These are phyloP conservation scores for Temnothorax ravouxi DNA, from an alignment of 2,888 invertebrate species.

Conservation along the genomic window DNA sequence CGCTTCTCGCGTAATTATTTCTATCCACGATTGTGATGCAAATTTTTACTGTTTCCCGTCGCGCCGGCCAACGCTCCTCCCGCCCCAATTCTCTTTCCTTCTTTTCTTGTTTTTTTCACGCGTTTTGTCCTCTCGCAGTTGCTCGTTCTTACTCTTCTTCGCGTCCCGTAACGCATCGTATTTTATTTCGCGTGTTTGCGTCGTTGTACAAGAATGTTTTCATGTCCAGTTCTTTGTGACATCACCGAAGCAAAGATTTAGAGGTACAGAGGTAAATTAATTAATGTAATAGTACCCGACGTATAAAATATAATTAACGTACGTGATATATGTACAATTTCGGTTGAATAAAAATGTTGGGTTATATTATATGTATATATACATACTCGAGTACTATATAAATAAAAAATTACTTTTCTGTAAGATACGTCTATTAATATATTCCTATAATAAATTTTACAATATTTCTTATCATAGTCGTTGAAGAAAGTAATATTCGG, in stretches of 20 bases:
- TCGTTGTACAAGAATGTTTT: constrained; percentile 13
- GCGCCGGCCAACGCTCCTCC: constrained; percentile 56
- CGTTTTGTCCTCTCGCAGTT: constrained; percentile 43
- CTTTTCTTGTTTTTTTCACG: constrained; percentile 41
- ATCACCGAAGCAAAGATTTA: constrained; percentile 5
- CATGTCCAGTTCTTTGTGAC: constrained; percentile 16
- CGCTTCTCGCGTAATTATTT: constrained; percentile 85
- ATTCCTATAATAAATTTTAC: neutral
- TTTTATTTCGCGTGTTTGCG: constrained; percentile 52
- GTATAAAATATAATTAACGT: constrained; percentile 32
- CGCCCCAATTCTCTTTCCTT: constrained; percentile 42
- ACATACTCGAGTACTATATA: neutral
- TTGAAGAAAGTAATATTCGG: neutral
- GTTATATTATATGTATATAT: neutral
- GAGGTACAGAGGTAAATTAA: constrained; percentile 27
- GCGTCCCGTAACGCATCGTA: constrained; percentile 55
- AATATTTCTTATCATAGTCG: neutral
- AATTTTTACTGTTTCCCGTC: constrained; percentile 84
- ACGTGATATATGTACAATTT: neutral
- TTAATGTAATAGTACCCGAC: neutral
- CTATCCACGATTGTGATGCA: constrained; percentile 86
- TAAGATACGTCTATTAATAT: neutral
- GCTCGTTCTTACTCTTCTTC: constrained; percentile 55
- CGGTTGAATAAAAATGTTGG: neutral
- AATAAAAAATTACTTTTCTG: neutral